phyloP scores from a whole-genome alignment of 2,113 vertebrate species.

The Ochotona princeps region DNA sequence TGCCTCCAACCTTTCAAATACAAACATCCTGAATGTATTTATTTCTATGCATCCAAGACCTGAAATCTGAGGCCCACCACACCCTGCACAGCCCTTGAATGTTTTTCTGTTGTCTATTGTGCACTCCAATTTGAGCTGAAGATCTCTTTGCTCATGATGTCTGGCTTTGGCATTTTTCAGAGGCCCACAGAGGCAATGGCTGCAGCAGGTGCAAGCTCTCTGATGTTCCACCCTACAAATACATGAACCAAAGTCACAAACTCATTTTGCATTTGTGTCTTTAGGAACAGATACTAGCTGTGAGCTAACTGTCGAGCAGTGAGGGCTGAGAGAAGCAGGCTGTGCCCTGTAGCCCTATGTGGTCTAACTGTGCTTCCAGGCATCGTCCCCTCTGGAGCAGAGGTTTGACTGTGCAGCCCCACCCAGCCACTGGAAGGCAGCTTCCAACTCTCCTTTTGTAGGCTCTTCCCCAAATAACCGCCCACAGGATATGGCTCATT shows the following conservation, averaged over 20 bases:
- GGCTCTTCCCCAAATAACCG: slow-evolving; percentile 59
- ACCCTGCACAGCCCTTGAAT: not conserved
- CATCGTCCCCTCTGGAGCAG: slow-evolving; percentile 6
- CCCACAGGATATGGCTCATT: slow-evolving; percentile 65
- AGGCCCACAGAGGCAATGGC: not conserved
- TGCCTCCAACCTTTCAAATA: slow-evolving; percentile 4
- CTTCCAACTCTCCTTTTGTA: slow-evolving; percentile 54
- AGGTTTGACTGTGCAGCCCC: not conserved
- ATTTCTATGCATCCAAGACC: not conserved
- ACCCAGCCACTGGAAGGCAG: not conserved
- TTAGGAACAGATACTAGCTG: slow-evolving; percentile 14
- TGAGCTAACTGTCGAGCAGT: not conserved
- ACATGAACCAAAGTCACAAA: not conserved
- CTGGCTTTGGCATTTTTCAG: not conserved
- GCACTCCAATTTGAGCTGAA: not conserved
- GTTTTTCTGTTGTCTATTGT: not conserved
- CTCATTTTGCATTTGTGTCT: not conserved
- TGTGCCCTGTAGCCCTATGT: not conserved
- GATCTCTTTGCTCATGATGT: not conserved
- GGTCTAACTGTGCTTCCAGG: not conserved
- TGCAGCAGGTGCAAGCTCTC: not conserved
- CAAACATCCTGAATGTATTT: not conserved
- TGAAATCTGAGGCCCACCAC: not conserved
- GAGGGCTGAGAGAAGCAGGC: not conserved
- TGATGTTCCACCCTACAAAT: not conserved